Conservation (phyloP, 2,888 invertebrate genomes). For the Tinea trinotella region DNA sequence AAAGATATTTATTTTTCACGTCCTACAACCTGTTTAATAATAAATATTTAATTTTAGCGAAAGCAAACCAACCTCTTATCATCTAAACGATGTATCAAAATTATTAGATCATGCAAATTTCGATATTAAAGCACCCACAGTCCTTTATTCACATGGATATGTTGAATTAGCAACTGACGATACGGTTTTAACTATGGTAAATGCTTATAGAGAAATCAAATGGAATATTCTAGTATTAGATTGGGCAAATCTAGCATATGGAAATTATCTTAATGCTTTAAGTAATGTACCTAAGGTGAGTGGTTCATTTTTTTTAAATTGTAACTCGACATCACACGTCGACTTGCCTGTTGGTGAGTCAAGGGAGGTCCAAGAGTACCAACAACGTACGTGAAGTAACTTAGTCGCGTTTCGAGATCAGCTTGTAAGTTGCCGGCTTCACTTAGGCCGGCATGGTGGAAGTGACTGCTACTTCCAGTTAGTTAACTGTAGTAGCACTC, state of each 20-base stretch:
- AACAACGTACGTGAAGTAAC: no score
- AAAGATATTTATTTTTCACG: no score
- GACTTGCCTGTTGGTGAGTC: no score
- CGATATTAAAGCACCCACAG: conserved; percentile 23
- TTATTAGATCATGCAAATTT: conserved; percentile 24
- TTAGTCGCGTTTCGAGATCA: no score
- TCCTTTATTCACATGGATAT: conserved; percentile 17
- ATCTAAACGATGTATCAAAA: neutral
- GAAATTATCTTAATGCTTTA: conserved; percentile 25
- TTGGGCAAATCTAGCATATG: conserved; percentile 16
- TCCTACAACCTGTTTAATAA: no score
- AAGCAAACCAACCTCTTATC: neutral
- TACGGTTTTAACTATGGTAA: conserved; percentile 40
- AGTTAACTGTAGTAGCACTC: no score
- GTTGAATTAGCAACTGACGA: conserved; percentile 40
- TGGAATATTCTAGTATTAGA: conserved; percentile 38
- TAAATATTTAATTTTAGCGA: neutral
- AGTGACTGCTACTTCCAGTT: no score
- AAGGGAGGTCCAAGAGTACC: no score
- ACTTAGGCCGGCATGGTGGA: no score
- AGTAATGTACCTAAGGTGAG: conserved; percentile 35
- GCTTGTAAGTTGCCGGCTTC: no score
- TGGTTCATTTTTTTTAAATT: conserved; percentile 11
- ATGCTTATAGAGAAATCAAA: conserved; percentile 40
- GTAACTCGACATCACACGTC: no score